Conservation (phyloP, 2,888 invertebrate species). For the Epistrophella euchroma region DNA sequence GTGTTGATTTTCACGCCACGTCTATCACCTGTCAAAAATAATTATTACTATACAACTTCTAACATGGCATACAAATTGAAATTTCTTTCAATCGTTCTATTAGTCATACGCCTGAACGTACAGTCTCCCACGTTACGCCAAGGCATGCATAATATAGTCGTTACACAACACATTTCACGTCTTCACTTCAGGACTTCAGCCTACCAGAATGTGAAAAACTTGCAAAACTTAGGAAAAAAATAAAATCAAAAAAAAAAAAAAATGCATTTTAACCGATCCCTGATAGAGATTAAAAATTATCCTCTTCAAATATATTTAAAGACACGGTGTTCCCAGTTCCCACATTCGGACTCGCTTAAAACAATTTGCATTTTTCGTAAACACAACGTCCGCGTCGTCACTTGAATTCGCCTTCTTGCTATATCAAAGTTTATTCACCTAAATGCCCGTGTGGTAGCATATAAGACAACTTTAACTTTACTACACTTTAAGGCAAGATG, state of each 20-base stretch:
- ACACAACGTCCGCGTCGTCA: conserved; percentile 14
- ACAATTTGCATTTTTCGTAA: conserved; percentile 55
- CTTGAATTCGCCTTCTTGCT: conserved; percentile 57
- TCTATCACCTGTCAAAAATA: conserved; percentile 56
- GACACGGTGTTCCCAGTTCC: conserved; percentile 46
- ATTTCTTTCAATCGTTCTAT: conserved; percentile 36
- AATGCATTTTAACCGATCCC: conserved; percentile 43
- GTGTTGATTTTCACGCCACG: no score
- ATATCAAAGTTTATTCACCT: conserved; percentile 40
- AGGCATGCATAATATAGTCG: conserved; percentile 48
- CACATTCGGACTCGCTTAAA: conserved; percentile 43
- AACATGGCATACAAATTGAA: conserved; percentile 9
- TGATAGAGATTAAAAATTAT: conserved; percentile 59
- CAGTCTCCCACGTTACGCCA: conserved; percentile 56
- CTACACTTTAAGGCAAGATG: conserved; percentile 32
- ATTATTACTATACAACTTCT: background rate
- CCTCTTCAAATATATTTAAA: conserved; percentile 55
- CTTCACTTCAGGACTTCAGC: no score
- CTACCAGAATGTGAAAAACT: conserved; percentile 42
- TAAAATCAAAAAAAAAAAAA: conserved; percentile 12
- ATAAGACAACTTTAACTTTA: background rate
- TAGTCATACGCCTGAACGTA: conserved; percentile 8
- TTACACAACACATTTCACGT: no score
- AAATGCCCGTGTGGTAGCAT: conserved; percentile 11
- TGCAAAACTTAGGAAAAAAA: conserved; percentile 10